Percentiles rank a stretch among this genome's conserved stretches.
These are phyloP conservation scores for Colletes gigas DNA, from an alignment of 1,140 invertebrate genomes.

Conservation along the genomic window DNA sequence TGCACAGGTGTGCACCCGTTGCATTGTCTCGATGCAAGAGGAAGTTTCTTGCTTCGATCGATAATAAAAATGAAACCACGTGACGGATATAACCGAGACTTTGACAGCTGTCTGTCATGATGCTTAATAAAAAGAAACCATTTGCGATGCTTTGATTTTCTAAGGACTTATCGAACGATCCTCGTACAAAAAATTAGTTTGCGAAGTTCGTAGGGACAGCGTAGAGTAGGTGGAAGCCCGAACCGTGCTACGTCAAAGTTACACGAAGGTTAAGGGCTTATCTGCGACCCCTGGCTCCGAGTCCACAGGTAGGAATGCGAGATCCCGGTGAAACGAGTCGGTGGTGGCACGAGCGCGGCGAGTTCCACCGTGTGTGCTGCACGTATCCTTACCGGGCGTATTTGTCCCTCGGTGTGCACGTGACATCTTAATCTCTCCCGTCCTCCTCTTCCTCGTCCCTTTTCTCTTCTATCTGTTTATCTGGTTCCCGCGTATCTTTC, in stretches of 20 bases:
- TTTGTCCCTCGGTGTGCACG: slow-evolving; percentile 63
- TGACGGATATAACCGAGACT: too few relatives aligned
- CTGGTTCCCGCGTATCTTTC: slow-evolving; percentile 24
- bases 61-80: too few relatives aligned
- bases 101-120: too few relatives aligned
- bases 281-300: slow-evolving; percentile 19
- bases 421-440: slow-evolving; percentile 72
- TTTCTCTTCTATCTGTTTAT: slow-evolving; percentile 1
- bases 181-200: neutral
- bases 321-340: slow-evolving; percentile 30
- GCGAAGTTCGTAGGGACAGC: neutral
- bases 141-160: too few relatives aligned
- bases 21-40: too few relatives aligned
- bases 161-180: too few relatives aligned
- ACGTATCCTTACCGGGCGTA: slow-evolving; percentile 51
- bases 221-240: slow-evolving; percentile 4
- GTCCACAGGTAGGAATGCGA: slow-evolving; percentile 44
- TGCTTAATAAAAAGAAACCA: too few relatives aligned
- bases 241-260: slow-evolving; percentile 25
- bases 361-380: slow-evolving; percentile 39
- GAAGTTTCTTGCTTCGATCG: too few relatives aligned
- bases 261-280: slow-evolving; percentile 49
- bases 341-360: slow-evolving; percentile 54
- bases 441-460: slow-evolving; percentile 8
- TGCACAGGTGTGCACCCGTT: too few relatives aligned